Evolutionary conservation across 2,888 invertebrate genomes (phyloP).

Genomic region (Agelastica alni): DNA sequence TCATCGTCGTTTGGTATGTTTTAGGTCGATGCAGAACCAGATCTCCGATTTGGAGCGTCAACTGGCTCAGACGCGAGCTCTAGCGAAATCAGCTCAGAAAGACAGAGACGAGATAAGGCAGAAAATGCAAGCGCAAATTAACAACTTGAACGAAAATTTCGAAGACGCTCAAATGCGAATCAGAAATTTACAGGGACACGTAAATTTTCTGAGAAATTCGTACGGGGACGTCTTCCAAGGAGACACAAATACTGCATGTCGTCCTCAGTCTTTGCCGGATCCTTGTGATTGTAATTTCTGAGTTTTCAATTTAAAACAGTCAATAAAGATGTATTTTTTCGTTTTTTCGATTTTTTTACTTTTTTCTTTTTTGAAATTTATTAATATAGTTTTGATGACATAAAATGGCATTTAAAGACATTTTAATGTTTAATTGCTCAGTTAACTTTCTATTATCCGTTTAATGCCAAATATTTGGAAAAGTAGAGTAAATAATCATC

Average conservation of each 20-base stretch:
- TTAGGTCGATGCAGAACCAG: slow-evolving; percentile 63
- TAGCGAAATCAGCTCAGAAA: slow-evolving; percentile 67
- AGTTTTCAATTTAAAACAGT: too few species aligned
- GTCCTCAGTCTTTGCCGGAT: slow-evolving; percentile 33
- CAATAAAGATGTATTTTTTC: too few species aligned
- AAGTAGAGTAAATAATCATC: too few species aligned
- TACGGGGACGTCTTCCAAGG: slow-evolving; percentile 46
- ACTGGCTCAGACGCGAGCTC: slow-evolving; percentile 66
- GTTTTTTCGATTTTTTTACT: too few species aligned
- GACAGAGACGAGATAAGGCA: slow-evolving; percentile 72
- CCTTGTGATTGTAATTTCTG: slow-evolving; percentile 49
- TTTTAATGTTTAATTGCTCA: too few species aligned
- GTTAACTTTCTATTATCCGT: too few species aligned
- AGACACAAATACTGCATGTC: not conserved
- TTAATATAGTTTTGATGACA: too few species aligned
- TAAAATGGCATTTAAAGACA: too few species aligned
- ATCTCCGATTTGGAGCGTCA: slow-evolving; percentile 70
- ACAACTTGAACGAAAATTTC: slow-evolving; percentile 68
- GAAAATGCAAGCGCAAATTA: slow-evolving; percentile 71
- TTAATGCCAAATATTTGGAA: too few species aligned
- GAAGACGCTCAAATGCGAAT: slow-evolving; percentile 69
- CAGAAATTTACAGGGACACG: slow-evolving; percentile 66
- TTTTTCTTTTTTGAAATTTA: too few species aligned
- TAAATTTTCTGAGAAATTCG: slow-evolving; percentile 63
- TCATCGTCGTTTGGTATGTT: too few species aligned